Conservation (phyloP, 1,140 invertebrate genomes). For the Drosophila arawakana region DNA sequence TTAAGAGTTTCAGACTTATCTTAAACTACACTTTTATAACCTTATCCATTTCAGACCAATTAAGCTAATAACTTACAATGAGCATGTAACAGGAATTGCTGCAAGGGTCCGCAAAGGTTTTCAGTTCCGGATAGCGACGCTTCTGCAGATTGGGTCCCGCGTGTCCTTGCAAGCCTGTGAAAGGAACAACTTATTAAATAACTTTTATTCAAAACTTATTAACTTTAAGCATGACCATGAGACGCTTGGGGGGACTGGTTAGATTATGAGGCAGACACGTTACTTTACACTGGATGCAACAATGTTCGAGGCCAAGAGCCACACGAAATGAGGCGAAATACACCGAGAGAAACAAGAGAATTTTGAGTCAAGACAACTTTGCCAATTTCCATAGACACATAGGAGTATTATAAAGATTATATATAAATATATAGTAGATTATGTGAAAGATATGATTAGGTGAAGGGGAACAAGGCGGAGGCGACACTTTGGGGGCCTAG, state of each 20-base stretch:
- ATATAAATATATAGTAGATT: slow-evolving; percentile 15
- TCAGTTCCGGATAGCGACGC: slow-evolving; percentile 94
- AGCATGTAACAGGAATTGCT: slow-evolving; percentile 95
- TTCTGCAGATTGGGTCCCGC: slow-evolving; percentile 95
- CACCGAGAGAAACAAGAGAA: slow-evolving; percentile 64
- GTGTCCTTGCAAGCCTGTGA: slow-evolving; percentile 91
- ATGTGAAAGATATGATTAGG: slow-evolving; percentile 58
- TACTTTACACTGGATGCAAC: slow-evolving; percentile 50
- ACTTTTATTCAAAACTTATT: background rate
- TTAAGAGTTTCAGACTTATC: no score
- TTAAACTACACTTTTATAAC: no score
- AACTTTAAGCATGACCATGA: slow-evolving; percentile 59
- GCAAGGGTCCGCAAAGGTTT: slow-evolving; percentile 94
- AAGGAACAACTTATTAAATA: slow-evolving; percentile 12
- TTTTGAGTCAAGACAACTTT: slow-evolving; percentile 68
- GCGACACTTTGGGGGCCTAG: slow-evolving; percentile 25
- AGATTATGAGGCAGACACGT: slow-evolving; percentile 64
- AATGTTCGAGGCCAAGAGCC: slow-evolving; percentile 63
- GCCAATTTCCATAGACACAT: slow-evolving; percentile 66
- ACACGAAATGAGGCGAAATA: slow-evolving; percentile 68
- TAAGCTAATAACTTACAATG: slow-evolving; percentile 86
- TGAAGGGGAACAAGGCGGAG: slow-evolving; percentile 52
- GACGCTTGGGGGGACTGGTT: slow-evolving; percentile 67
- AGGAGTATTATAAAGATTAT: background rate
- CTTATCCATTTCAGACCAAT: background rate